These are phyloP conservation scores for Lepidurus apus DNA, from an alignment of 1,140 invertebrate species.

Conservation along the genomic window DNA sequence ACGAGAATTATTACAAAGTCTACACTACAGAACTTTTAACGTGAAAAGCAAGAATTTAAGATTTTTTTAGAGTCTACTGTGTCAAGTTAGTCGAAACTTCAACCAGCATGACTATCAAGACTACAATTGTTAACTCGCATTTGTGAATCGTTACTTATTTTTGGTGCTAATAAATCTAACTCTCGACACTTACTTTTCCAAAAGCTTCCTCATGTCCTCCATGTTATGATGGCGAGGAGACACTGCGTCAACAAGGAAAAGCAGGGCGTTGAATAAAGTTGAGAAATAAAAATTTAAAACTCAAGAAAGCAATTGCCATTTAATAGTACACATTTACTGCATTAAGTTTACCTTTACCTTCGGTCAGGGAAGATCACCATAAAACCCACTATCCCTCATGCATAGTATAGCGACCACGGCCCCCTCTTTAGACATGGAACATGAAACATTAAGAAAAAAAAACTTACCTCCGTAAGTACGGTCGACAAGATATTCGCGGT, in stretches of 20 bases:
- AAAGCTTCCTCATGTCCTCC: constrained; percentile 91
- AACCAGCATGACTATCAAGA: constrained; percentile 24
- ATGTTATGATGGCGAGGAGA: constrained; percentile 51
- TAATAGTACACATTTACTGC: constrained; percentile 36
- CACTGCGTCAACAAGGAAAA: constrained; percentile 32
- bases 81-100: constrained; percentile 12
- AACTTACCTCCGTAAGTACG: constrained; percentile 66
- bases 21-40: neutral
- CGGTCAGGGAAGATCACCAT: neutral
- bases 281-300: constrained; percentile 45
- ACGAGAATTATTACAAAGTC: constrained; percentile 9
- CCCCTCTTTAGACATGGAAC: neutral
- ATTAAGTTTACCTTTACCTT: neutral
- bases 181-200: constrained; percentile 72
- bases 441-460: neutral
- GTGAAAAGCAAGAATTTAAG: constrained; percentile 29
- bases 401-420: constrained; percentile 11
- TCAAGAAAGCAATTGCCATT: constrained; percentile 46
- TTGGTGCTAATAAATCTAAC: neutral
- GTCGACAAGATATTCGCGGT: constrained; percentile 68
- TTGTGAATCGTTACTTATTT: neutral
- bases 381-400: constrained; percentile 20
- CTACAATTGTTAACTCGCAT: neutral
- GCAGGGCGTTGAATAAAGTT: constrained; percentile 11
- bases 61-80: constrained; percentile 20